Evolutionary conservation across 2,888 invertebrate species (phyloP), one percentile per base, ranked within the genome.

Genomic region (Mongoloraphidia duomilia): DNA sequence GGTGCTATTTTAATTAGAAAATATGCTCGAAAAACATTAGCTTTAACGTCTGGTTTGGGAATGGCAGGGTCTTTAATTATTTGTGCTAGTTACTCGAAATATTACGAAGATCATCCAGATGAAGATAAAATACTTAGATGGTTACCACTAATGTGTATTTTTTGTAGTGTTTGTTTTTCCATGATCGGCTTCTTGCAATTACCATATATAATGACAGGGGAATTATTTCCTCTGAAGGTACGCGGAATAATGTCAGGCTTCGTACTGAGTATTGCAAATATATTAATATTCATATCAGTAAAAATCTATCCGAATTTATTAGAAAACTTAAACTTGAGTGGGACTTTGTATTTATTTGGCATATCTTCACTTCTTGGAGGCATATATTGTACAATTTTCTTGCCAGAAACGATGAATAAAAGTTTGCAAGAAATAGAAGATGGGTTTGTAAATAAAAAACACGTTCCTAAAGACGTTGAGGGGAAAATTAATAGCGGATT

Each of bases 151-250:
- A 67, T 77, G 0, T 81, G 82, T 54, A 72, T 84, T 1, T 65
- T 82, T 34, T 67, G 77, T 12, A 82, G 84, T 61, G 83, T 84
- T 0, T 77, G 79, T 1, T 80, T 80, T 58, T 81, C 81, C 52
- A 84, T 83, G 83, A 72, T 83, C 2, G 84, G 84, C 0, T 82
- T 81, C 63, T 63, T 84, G 1, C 84, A 83, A 26, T 67, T 84
- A 5, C 84, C 84, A 0, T 84, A 83, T 82, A 77, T 84, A 34
- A 77, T 84, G 76, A 82, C 79, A 0, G 82, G 82, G 2, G 84
- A 84, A 59, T 61, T 84, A 41, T 84, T 82, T 57, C 82, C 83
- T 2, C 70, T 82, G 53, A 73, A 76, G 50, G 79, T 81, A 2
- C 68, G 84, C 55, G 80, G 83, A 0, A 74, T 81, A 1, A 77